Percentiles rank a stretch among this genome's conserved stretches.
phyloP scores from a whole-genome alignment of 2,888 invertebrate genomes.

The Crocallis elinguaria region DNA sequence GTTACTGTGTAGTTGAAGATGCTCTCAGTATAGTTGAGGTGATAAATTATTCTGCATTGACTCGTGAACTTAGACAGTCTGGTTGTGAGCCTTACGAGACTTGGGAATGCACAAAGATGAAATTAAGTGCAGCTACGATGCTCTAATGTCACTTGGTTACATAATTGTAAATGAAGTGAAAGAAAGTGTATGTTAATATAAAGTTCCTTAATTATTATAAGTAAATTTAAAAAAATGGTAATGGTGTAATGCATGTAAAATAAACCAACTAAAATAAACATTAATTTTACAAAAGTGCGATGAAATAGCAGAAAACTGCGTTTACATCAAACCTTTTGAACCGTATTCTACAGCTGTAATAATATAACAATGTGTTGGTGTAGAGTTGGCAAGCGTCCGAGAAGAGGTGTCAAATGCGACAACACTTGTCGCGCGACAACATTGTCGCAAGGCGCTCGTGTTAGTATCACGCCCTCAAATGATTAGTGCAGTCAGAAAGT shows the following conservation, averaged over 20 bases:
- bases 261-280: too few species aligned
- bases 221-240: too few species aligned
- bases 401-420: conserved; percentile 33
- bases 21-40: conserved; percentile 33
- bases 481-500: conserved; percentile 34
- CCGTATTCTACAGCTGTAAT: too few species aligned
- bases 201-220: too few species aligned
- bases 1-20: conserved; percentile 22
- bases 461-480: conserved; percentile 38
- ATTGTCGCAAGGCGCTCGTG: conserved; percentile 40
- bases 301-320: too few species aligned
- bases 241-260: too few species aligned
- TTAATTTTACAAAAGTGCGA: too few species aligned
- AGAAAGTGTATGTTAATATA: too few species aligned
- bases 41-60: conserved; percentile 32
- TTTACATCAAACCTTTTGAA: too few species aligned
- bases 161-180: too few species aligned
- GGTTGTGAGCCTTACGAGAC: background rate
- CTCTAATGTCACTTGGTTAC: background rate
- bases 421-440: conserved; percentile 62
- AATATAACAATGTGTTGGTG: conserved; percentile 12
- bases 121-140: background rate
- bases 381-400: conserved; percentile 45
- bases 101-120: conserved; percentile 9
- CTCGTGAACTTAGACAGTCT: conserved; percentile 14